Base-by-base conservation (phyloP, 2,113 vertebrate genomes). In the Turnix velox region DNA sequence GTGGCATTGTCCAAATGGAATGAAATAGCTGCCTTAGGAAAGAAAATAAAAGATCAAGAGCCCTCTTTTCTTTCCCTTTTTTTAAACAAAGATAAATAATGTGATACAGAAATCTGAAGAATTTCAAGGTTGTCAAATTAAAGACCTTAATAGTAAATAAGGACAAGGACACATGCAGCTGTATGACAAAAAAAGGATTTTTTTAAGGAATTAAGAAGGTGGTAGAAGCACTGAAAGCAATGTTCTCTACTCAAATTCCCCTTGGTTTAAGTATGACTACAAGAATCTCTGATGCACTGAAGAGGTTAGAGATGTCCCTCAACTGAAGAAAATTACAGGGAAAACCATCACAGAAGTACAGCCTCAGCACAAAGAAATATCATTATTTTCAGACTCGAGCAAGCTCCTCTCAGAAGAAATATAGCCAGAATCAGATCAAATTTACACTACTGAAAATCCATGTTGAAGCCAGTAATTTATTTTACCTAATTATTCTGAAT, bases 401-500 rank as follows among this genome's bases (percentile, higher is more conserved):
- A 83, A 68, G 27, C 52, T 68, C 66, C 57, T 58, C 55, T 83
- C 24, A 12, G 46, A 95, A 83, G 88, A 93, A 83, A 85, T 77
- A 87, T 14, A 91, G 42, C 30, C 25, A 63, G 48, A 85, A 76
- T 54, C 42, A 76, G 40, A 76, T 27, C n/a, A 82, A 87, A 93
- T 87, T 85, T 73, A 42, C 5, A 4, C 46, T 46, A 71, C 39
- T 77, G 42, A 84, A 91, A 91, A 87, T 91, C 49, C 31, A 45
- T 46, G 24, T 49, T 83, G 78, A 91, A 92, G 42, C 16, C 42
- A 85, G 68, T 85, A 58, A 89, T 91, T 87, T 68, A 87, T 87
- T 91, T 84, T 72, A 87, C 30, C 49, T 75, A 92, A 92, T 95
- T 95, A 85, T 87, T 77, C 45, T 51, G 58, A 93, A 85, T 30